Conservation (phyloP, 2,888 invertebrate species). For the Meliscaeva auricollis region DNA sequence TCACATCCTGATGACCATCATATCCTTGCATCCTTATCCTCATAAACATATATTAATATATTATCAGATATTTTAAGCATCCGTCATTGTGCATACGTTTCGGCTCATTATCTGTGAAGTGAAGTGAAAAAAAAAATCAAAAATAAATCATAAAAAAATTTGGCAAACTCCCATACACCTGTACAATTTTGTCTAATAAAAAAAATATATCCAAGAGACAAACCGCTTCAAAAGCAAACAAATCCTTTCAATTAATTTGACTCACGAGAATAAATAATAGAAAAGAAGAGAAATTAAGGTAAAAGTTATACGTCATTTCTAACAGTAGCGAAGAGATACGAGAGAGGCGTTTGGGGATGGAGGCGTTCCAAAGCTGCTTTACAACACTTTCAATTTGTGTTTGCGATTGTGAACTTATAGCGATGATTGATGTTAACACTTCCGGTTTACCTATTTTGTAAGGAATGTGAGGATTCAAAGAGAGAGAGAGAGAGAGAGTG, state of each 20-base stretch:
- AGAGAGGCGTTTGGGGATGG: not conserved
- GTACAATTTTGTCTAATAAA: no score
- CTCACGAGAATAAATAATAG: not conserved
- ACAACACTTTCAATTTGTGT: slow-evolving; percentile 14
- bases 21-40: slow-evolving; percentile 6
- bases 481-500: slow-evolving; percentile 26
- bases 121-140: not conserved
- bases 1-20: slow-evolving; percentile 13
- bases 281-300: not conserved
- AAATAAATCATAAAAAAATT: not conserved
- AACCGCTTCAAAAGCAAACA: not conserved
- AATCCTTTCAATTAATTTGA: slow-evolving; percentile 11
- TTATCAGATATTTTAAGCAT: slow-evolving; percentile 19
- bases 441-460: slow-evolving; percentile 17
- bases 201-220: not conserved
- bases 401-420: slow-evolving; percentile 39
- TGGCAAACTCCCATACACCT: not conserved
- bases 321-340: not conserved
- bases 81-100: slow-evolving; percentile 20
- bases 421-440: slow-evolving; percentile 64
- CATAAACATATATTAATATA: slow-evolving; percentile 31
- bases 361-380: slow-evolving; percentile 4
- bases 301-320: not conserved
- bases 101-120: slow-evolving; percentile 13
- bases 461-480: slow-evolving; percentile 5